Evolutionary conservation across 2,888 invertebrate species (phyloP), one percentile per base, ranked within the genome.

Genomic region (Therioaphis trifolii): DNA sequence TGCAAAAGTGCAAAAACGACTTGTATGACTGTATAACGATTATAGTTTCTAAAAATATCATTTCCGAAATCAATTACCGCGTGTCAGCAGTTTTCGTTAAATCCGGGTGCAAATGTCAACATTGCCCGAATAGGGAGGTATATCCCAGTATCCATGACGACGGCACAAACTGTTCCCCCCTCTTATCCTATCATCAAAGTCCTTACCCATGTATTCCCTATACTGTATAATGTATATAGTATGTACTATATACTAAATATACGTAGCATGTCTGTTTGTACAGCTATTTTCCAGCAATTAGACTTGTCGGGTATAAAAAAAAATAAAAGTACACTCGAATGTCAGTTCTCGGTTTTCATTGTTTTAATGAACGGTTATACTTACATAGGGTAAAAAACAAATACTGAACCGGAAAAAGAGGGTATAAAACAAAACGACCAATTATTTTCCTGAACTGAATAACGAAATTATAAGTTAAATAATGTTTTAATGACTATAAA

Each of bases 21-120:
- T 35, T 35, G 35, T 68, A 24, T 58, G 24, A 49, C 52, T 55
- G 35, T 78, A 40, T 52, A 68, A 40, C 24, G 49, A 68, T 55
- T 78, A 78, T 66, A 66, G 29, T 43, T 40, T 55, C 78, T 79
- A 79, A 72, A 80, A 80, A 80, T 80, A 72, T 72, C 29, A 63
- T 82, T 82, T 63, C 80, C 63, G 82, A 72, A 82, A 74, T 74
- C 82, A 82, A 82, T 82, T 82, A 72, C 82, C 74, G 66, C 63
- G 63, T 52, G 82, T 82, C 82, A 82, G 82, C 82, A 82, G 72
- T 82, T 82, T 82, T 71, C 35, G 74, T 82, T 82, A 82, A 82
- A 82, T 74, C 82, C 82, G 82, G 82, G 82, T 74, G 82, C 82
- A 82, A 82, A 82, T 82, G 82, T 82, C 82, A 82, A 82, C 82